A percentile compares a stretch with the other conserved stretches of the same genome.
Evolutionary conservation across 2,888 invertebrate species (phyloP).

Genomic region (Pachliopta kotzebuea): DNA sequence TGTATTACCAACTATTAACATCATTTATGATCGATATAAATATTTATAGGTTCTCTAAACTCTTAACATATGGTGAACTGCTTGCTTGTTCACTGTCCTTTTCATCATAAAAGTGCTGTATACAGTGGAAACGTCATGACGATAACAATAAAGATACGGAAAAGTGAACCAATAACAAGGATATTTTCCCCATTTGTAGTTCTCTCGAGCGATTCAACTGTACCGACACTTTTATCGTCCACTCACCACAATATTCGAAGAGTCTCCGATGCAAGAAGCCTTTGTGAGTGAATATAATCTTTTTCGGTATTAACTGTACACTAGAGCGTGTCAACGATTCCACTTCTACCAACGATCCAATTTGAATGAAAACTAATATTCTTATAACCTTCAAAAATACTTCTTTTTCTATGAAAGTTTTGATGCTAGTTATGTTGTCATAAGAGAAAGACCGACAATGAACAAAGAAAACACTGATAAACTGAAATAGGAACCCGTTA

Average conservation of each 20-base stretch:
- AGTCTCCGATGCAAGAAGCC: slow-evolving; percentile 17
- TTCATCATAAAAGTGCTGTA: neutral
- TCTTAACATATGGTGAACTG: neutral
- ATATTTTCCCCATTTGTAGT: slow-evolving; percentile 11
- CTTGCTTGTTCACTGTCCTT: neutral
- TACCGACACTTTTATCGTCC: slow-evolving; percentile 18
- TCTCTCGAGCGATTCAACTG: slow-evolving; percentile 4
- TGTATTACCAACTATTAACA: neutral
- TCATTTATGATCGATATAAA: neutral
- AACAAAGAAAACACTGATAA: no score
- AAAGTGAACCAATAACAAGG: slow-evolving; percentile 8
- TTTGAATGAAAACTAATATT: neutral
- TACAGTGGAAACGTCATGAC: neutral
- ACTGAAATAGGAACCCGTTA: no score
- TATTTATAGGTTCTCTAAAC: neutral
- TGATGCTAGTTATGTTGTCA: no score
- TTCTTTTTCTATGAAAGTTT: no score
- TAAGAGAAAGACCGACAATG: no score
- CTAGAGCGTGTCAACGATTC: neutral
- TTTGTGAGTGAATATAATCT: slow-evolving; percentile 14
- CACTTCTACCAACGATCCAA: neutral
- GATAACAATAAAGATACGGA: slow-evolving; percentile 1
- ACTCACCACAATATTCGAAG: slow-evolving; percentile 19
- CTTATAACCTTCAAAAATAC: neutral
- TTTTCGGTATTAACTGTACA: neutral